Evolutionary conservation across 2,113 vertebrate species (phyloP).

Genomic region (Istiophorus platypterus): DNA sequence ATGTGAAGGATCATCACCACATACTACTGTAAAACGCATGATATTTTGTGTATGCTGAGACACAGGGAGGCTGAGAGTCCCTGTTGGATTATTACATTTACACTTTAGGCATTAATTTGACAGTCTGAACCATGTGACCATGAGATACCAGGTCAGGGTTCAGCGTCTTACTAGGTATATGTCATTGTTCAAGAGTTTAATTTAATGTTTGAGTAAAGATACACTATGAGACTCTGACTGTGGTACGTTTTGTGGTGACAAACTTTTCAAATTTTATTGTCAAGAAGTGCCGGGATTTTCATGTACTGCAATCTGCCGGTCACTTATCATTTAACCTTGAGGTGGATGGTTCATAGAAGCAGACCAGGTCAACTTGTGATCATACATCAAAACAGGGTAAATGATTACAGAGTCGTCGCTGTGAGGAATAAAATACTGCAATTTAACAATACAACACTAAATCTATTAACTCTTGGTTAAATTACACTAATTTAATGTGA

Average conservation of each 20-base stretch:
- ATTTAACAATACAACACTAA: no score
- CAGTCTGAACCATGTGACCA: background rate
- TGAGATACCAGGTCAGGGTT: background rate
- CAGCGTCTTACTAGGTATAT: background rate
- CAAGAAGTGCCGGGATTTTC: background rate
- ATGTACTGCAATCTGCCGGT: background rate
- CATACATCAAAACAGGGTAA: no score
- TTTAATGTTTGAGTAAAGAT: background rate
- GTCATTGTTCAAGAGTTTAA: background rate
- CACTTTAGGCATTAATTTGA: background rate
- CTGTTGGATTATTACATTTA: background rate
- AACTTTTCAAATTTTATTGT: background rate
- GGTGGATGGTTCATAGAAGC: no score
- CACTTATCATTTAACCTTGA: no score
- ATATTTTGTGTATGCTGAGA: slow-evolving; percentile 9
- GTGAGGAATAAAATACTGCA: no score
- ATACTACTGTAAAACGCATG: background rate
- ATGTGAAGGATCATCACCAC: slow-evolving; percentile 23
- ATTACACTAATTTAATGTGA: no score
- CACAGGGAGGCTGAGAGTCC: background rate
- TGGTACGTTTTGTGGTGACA: background rate
- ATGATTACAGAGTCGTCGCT: no score
- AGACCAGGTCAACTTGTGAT: no score
- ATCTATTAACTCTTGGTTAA: no score
- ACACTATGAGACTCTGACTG: no score